Evolutionary conservation across 2,113 vertebrate genomes (phyloP).

Genomic region (Poecilia latipinna): DNA sequence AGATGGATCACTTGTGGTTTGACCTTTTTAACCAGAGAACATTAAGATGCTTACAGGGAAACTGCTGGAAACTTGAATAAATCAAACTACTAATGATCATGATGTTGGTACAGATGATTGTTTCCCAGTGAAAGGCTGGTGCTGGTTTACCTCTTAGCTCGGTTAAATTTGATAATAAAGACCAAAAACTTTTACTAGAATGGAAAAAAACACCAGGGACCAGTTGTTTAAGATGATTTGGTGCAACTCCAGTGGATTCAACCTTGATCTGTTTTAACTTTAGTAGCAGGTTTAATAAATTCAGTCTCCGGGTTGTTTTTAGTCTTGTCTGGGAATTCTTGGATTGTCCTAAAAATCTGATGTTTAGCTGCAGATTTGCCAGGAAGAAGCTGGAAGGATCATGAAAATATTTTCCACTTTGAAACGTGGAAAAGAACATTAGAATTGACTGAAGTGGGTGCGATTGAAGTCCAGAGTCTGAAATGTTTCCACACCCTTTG

Average conservation of each 20-base stretch:
- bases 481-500: conserved; percentile 24
- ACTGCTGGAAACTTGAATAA: too few species aligned
- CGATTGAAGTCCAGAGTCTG: conserved; percentile 3
- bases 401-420: conserved; percentile 1
- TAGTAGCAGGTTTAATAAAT: neutral
- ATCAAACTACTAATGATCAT: too few species aligned
- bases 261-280: conserved; percentile 3
- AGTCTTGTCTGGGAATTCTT: conserved; percentile 13
- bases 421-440: conserved; percentile 33
- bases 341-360: conserved; percentile 8
- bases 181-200: neutral
- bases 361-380: neutral
- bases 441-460: conserved; percentile 39
- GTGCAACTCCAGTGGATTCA: neutral
- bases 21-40: too few species aligned
- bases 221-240: neutral
- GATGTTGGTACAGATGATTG: too few species aligned
- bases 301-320: neutral
- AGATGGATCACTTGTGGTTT: too few species aligned
- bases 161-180: neutral
- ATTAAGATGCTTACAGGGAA: too few species aligned
- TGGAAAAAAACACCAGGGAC: too few species aligned
- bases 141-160: neutral
- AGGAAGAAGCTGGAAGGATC: neutral
- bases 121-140: too few species aligned